Base-by-base conservation (phyloP, 2,888 invertebrate species). In the Biston betularia region DNA sequence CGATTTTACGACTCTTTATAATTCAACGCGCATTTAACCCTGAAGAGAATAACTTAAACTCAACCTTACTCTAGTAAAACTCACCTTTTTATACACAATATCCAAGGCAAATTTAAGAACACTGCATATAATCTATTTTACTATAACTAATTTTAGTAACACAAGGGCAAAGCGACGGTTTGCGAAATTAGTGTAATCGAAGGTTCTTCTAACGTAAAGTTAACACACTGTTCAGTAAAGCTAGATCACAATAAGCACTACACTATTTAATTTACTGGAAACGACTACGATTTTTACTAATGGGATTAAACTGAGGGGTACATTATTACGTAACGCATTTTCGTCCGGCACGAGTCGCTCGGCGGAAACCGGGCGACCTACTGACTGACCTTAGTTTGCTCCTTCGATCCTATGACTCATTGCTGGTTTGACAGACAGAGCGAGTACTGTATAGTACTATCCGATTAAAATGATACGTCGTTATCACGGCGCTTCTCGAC, bases 171-270 rank as follows among this genome's bases (percentile, higher is more conserved):
- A 70, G 76, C 81, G 80, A 75, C 70, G 68, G 65, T 66, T 77
- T 79, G 69, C 69, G 64, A 66, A 73, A 69, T 68, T 65, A 63
- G 70, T 65, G 68, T 44, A 69, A 71, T 57, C 40, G 59, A 60
- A 65, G 68, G 68, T 69, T 62, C 62, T 68, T 68, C 59, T 62
- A 68, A 70, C 6, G 0, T 6, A 46, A 3, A 46, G 35, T 60
- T 70, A 54, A 73, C 58, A 67, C 75, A 73, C 79, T 75, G 69
- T 71, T 72, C 70, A 33, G 68, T 70, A 69, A 61, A 70, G 64
- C 57, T 69, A 75, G 79, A 77, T 80, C 87, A 89, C 89, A 85
- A 86, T 86, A 88, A 77, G 80, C 87, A 89, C 89, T 86, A 86
- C 87, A 89, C 89, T 86, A 71, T 78, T 81, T 68, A 69, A 76